Percentiles rank a stretch among this genome's conserved stretches.
phyloP scores from a whole-genome alignment of 1,140 invertebrate species.

The Acromyrmex charruanus region DNA sequence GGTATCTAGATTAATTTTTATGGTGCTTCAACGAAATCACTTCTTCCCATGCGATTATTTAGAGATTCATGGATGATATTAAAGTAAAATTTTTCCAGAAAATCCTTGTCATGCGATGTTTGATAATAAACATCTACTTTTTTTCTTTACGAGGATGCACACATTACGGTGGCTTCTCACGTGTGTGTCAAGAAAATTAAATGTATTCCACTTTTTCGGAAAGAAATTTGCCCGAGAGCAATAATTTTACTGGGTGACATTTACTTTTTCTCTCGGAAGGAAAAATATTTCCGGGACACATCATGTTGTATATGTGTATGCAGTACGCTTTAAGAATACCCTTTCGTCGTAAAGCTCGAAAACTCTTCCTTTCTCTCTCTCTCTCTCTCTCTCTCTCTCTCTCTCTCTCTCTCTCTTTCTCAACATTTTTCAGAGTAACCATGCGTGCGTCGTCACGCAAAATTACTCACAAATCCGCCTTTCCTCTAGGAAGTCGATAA shows the following conservation, averaged over 20 bases:
- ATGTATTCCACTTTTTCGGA: neutral
- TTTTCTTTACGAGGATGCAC: neutral
- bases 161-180: neutral
- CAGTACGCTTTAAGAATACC: neutral
- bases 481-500: slow-evolving; percentile 63
- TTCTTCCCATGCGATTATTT: neutral
- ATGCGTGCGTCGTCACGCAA: slow-evolving; percentile 19
- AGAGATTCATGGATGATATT: neutral
- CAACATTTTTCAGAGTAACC: slow-evolving; percentile 43
- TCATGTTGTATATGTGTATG: neutral
- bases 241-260: slow-evolving; percentile 20
- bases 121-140: neutral
- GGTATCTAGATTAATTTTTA: too few relatives aligned
- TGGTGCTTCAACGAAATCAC: too few relatives aligned
- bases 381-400: too few relatives aligned
- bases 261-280: neutral
- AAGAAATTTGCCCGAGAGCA: neutral
- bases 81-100: neutral
- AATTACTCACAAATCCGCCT: slow-evolving; percentile 62
- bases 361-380: neutral
- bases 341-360: neutral
- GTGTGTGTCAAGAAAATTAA: slow-evolving; percentile 18
- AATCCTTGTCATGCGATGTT: neutral
- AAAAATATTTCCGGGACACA: slow-evolving; percentile 27
- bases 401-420: neutral